These are phyloP conservation scores for Scolanthus callimorphus DNA, from an alignment of 92 coral and sea anemone species.

Conservation along the genomic window DNA sequence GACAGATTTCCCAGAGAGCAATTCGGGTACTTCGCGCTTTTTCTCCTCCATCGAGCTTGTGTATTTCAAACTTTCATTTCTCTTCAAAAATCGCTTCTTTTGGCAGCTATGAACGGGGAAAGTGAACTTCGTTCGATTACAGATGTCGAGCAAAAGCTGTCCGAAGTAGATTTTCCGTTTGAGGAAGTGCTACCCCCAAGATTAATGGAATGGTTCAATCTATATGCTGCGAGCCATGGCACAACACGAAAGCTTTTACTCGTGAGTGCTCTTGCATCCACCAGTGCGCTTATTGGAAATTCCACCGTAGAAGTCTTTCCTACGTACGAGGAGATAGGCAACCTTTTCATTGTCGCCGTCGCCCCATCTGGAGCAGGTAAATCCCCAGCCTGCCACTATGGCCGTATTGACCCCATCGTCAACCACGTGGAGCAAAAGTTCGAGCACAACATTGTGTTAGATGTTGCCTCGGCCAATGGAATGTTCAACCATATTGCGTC, in stretches of 20 bases:
- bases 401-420: slow-evolving; percentile 26
- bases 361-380: slow-evolving; percentile 62
- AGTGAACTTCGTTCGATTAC: neutral
- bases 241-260: neutral
- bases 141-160: neutral
- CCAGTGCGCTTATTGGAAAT: neutral
- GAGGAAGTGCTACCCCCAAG: neutral
- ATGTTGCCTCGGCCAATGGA: slow-evolving; percentile 46
- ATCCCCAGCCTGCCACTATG: slow-evolving; percentile 40
- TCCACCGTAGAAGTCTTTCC: slow-evolving; percentile 32
- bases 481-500: slow-evolving; percentile 55
- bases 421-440: slow-evolving; percentile 33
- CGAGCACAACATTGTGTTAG: slow-evolving; percentile 31
- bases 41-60: no score
- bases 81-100: no score
- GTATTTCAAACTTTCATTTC: no score
- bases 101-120: no score
- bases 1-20: no score
- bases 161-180: neutral
- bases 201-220: neutral
- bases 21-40: no score
- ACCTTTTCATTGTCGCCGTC: slow-evolving; percentile 30
- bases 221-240: neutral
- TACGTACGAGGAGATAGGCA: slow-evolving; percentile 25
- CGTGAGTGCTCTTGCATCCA: neutral